Evolutionary conservation across 2,888 invertebrate species (phyloP), one percentile per base, ranked within the genome.

Genomic region (Scaptomyza flava): DNA sequence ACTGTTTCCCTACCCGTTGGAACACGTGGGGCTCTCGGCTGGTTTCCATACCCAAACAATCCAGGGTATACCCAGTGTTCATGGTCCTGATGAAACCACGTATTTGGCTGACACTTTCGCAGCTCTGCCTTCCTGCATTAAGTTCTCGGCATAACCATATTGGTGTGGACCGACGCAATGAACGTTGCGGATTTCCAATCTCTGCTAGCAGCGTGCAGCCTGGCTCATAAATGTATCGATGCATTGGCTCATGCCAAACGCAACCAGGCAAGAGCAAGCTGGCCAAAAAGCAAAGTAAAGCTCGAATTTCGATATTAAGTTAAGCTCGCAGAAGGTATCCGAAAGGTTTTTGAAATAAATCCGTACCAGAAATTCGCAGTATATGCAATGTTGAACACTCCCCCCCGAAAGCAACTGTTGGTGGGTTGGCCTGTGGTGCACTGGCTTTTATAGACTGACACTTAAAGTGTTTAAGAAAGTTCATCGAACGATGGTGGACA

Each of bases 91-190:
- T 79, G 53, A 84, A 91, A 0, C 84, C 91, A n/a, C 17, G 71
- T 78, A 23, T 89, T 89, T 30, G 81, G 65, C 4, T 64, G 68
- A 42, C 91, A 91, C 11, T 77, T 81, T 6, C 61, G 51, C 0
- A 60, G 50, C 8, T 52, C 5, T 3, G 90, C 89, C 6, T 73
- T 41, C n/a, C n/a, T 2, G 17, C 33, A 42, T 76, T 74, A 1
- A 73, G 27, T 0, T 38, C 46, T 6, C 46, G 6, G 53, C 91
- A 91, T 6, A 77, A 59, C 91, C 91, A 62, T 89, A 91, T 86
- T 87, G 11, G 89, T 90, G 2, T n/a, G 91, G 89, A 72, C 91
- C 91, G 62, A 89, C 79, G 48, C 90, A 89, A 60, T 91, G 77
- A n/a, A 0, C 89, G 77, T 64, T 87, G 90, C 0, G 73, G 48